Conservation (phyloP, 2,113 vertebrate species). For the Dissostichus mawsoni region DNA sequence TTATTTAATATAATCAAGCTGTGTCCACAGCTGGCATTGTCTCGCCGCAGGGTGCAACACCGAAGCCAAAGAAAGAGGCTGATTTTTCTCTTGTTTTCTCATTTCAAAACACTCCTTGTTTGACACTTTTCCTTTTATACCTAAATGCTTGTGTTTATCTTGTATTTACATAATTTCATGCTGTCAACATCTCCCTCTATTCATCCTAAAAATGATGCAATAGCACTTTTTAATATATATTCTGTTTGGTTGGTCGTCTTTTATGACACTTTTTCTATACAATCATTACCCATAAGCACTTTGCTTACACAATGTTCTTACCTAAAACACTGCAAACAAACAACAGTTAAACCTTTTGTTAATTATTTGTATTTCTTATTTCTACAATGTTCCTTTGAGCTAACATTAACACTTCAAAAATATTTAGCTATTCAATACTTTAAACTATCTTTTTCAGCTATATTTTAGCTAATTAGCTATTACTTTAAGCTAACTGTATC, state of each 20-base stretch:
- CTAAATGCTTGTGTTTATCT: neutral
- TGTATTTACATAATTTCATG: neutral
- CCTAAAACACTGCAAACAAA: too few species aligned
- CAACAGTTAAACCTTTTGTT: too few species aligned
- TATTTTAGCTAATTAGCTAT: neutral
- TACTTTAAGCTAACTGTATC: neutral
- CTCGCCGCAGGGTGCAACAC: constrained; percentile 24
- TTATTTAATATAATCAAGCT: constrained; percentile 63
- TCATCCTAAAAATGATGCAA: too few species aligned
- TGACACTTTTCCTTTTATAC: neutral
- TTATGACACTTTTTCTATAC: neutral
- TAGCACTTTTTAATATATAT: neutral
- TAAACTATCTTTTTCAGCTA: neutral
- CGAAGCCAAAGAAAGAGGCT: neutral
- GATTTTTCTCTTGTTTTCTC: neutral
- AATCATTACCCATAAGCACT: too few species aligned
- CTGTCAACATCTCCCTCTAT: neutral
- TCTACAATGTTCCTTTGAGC: too few species aligned
- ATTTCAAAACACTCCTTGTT: neutral
- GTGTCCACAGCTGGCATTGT: constrained; percentile 59
- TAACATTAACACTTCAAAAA: too few species aligned
- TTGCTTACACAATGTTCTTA: too few species aligned
- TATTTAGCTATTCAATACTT: neutral
- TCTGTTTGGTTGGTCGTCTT: neutral
- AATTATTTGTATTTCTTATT: too few species aligned